Evolutionary conservation across 2,113 vertebrate species (phyloP).

Genomic region (Melozone crissalis): DNA sequence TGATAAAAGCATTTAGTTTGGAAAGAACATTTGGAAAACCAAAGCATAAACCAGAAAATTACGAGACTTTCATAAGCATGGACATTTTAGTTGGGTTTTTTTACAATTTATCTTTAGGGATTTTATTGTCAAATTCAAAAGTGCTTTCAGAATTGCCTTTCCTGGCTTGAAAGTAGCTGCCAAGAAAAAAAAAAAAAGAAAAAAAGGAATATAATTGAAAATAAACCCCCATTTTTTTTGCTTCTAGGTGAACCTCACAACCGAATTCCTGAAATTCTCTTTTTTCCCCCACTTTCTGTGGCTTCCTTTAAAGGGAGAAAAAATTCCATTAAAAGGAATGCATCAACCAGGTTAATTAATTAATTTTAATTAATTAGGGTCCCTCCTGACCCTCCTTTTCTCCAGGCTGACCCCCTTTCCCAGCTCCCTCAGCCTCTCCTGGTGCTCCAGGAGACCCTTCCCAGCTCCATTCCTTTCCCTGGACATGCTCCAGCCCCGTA

Average conservation of each 20-base stretch:
- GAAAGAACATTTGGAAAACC: neutral
- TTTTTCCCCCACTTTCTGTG: fast-evolving
- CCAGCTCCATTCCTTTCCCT: fast-evolving
- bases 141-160: neutral
- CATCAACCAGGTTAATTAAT: neutral
- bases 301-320: neutral
- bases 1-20: neutral
- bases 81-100: neutral
- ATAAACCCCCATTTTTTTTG: neutral
- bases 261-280: neutral
- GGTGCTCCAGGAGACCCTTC: neutral
- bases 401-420: neutral
- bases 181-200: neutral
- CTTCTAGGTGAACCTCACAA: neutral
- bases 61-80: neutral
- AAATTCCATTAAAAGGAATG: neutral
- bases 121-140: neutral
- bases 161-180: neutral
- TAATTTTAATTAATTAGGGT: neutral
- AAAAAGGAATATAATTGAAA: neutral
- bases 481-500: fast-evolving
- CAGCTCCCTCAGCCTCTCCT: neutral
- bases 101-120: neutral
- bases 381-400: neutral
- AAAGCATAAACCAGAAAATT: neutral